Base-by-base conservation (phyloP, 2,797 vertebrate genomes). In the Arnoldichthys spilopterus region DNA sequence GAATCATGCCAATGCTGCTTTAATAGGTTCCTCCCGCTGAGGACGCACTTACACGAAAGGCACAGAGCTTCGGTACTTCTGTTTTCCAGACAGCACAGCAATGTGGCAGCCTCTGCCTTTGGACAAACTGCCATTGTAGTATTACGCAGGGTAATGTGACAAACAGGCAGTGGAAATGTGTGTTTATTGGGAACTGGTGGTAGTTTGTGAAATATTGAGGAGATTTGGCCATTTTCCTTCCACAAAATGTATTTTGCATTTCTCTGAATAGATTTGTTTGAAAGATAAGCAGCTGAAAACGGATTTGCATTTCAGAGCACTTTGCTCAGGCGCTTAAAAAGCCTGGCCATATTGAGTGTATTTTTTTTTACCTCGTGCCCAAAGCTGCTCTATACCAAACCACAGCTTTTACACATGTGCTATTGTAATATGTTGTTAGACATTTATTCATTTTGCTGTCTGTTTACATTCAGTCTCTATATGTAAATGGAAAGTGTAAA, bases 181-280 rank as follows among this genome's bases (percentile, higher is more conserved):
- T 66, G 9, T 45, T 18, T 24, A 12, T 74, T 63, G 28, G 26
- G 18, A 34, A 47, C 32, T 28, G 3, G 2, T 28, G 5, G n/a
- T n/a, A 13, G 24, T 72, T 78, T 15, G 20, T 3, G 20, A 24
- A 72, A 58, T 47, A 32, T n/a, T 64, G 20, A 66, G 22, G 24
- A 45, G 26, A 53, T 79, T 30, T 71, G 54, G n/a, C 16, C 22
- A 6, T 58, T 68, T 71, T 53, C 43, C 43, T 43, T 74, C 62
- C 24, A 62, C 43, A 18, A 37, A 58, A 22, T 47, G 30, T 67
- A 16, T 56, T 79, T 94, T 94, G 91, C 91, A 92, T 94, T 76
- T 68, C 84, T 89, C 86, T 88, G 86, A 78, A 61, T 87, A 64
- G 0, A 92, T 94, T 95, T 95, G 92, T 90, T 91, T 95, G 87